Base-by-base conservation (phyloP, 1,140 invertebrate species). In the Drosophila pectinifera region DNA sequence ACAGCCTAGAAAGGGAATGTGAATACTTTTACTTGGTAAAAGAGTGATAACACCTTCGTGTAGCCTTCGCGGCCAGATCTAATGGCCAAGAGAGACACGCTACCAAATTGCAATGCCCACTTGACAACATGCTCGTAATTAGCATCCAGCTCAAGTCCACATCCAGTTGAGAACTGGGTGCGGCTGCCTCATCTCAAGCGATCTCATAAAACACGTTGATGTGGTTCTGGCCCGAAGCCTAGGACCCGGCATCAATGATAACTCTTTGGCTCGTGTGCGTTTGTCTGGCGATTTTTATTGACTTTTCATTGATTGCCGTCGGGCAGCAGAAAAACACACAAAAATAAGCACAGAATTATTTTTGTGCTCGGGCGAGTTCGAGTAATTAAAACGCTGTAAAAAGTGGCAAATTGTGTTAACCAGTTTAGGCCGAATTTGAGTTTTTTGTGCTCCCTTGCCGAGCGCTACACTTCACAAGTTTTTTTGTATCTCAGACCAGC, bases 361-460 rank as follows among this genome's bases (percentile, higher is more conserved):
- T 81, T 88, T 48, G 59, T 78, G 41, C 48, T 63, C 67, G 46
- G 72, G 57, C 67, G 69, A 49, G 31, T 49, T 54, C 65, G 68
- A 61, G 70, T 83, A 86, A 86, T 86, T 88, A 88, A 88, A 85
- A 86, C 48, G 62, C 68, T 63, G 68, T 70, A 78, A 73, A 85
- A 78, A 78, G 48, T 70, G 46, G 62, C 42, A 51, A 79, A 73
- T 69, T 82, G 63, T 76, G 42, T 67, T 83, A 75, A 84, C 76
- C 80, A 83, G 75, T 61, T 78, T 51, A 41, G 51, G 41, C 49
- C 28, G 57, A 61, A 31, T 31, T 31, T 31, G 28, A 10, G 8
- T 31, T 26, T 53, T 34, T 41, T 65, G 3, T 31, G 48, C 26
- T 41, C 56, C 42, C 69, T 73, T 69, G 69, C 39, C 39, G 5